phyloP scores from a whole-genome alignment of 2,113 vertebrate genomes.

The Leptocoma aspasia region DNA sequence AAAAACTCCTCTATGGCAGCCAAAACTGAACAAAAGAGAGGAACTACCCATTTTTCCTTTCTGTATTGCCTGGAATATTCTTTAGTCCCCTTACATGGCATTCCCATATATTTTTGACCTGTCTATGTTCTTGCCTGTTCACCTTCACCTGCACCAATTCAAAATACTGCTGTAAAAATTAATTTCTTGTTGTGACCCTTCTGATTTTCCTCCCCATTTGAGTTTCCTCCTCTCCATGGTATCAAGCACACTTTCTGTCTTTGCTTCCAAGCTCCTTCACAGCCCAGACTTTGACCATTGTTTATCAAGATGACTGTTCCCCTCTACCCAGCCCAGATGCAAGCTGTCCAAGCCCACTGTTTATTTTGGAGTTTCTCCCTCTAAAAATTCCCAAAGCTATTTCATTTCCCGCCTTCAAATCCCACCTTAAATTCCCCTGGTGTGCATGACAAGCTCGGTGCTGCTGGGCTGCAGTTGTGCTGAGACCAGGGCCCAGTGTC shows the following conservation, averaged over 20 bases:
- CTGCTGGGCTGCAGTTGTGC: background rate
- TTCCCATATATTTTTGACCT: background rate
- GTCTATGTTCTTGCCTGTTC: background rate
- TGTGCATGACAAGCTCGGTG: rapidly evolving
- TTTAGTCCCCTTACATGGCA: background rate
- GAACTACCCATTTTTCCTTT: background rate
- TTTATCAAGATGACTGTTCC: background rate
- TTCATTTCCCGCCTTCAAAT: background rate
- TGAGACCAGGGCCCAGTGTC: rapidly evolving
- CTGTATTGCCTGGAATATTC: background rate
- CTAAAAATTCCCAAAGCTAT: background rate
- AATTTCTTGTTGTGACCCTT: background rate
- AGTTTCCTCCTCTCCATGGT: background rate
- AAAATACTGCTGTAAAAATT: background rate
- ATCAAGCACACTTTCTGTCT: background rate
- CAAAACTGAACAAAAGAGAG: background rate
- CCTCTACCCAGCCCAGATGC: rapidly evolving
- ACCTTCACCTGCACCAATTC: background rate
- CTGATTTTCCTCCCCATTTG: background rate
- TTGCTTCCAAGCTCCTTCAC: background rate
- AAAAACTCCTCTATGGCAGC: background rate
- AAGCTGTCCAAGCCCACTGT: background rate
- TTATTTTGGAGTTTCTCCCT: background rate
- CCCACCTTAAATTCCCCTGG: background rate
- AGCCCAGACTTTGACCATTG: background rate